A percentile compares a stretch with the other conserved stretches of the same genome.
phyloP scores from a whole-genome alignment of 2,888 invertebrate genomes.

The Euplagia quadripunctaria region DNA sequence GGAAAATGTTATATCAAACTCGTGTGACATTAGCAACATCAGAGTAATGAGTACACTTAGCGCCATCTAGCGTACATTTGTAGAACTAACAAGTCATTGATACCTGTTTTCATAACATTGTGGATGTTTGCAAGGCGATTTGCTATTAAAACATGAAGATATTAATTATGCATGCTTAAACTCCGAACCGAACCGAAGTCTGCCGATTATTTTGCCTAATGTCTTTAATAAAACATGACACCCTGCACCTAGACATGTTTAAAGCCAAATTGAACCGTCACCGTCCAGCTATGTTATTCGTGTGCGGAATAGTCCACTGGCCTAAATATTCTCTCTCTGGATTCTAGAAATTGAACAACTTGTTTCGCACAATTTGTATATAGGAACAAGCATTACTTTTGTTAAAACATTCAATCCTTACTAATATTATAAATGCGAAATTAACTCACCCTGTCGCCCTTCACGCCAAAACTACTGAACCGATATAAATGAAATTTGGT shows the following conservation, averaged over 20 bases:
- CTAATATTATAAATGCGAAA: too few species aligned
- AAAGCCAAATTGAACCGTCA: slow-evolving; percentile 5
- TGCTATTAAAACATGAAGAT: neutral
- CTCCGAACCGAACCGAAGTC: neutral
- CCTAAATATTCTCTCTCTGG: slow-evolving; percentile 2
- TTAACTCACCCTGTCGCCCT: too few species aligned
- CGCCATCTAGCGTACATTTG: slow-evolving; percentile 1
- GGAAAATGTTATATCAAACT: neutral
- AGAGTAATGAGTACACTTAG: neutral
- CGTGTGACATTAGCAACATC: neutral
- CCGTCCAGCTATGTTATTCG: slow-evolving; percentile 4
- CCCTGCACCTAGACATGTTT: neutral
- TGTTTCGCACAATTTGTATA: neutral
- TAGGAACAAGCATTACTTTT: neutral
- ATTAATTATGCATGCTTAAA: neutral
- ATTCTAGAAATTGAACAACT: slow-evolving; percentile 4
- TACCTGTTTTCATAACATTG: neutral
- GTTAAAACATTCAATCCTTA: too few species aligned
- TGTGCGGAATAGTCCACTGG: neutral
- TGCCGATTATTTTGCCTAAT: neutral
- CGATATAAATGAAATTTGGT: too few species aligned
- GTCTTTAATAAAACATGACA: neutral
- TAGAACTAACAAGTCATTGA: neutral
- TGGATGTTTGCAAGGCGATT: neutral
- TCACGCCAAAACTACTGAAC: too few species aligned